Base-by-base conservation (phyloP, 2,888 invertebrate species). In the Galeruca laticollis region DNA sequence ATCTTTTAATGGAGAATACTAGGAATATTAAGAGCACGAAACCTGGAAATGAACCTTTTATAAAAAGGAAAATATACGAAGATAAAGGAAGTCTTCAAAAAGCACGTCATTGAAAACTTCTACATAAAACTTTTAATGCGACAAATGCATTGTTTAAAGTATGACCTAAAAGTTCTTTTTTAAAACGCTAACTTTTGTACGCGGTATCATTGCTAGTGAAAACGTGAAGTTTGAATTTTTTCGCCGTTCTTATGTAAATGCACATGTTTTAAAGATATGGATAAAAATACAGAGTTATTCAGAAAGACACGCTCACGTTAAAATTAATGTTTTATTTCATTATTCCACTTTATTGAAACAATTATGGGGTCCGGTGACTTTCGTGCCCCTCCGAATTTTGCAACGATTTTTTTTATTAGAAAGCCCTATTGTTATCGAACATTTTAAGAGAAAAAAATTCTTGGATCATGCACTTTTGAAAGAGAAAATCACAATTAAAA, bases 81-180 rank as follows among this genome's bases (percentile, higher is more conserved):
- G 40, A n/a, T 40, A n/a, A n/a, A 40, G 40, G 40, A 40, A 40
- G 40, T 6, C 40, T 40, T 40, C 40, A 40, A 40, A 40, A 40
- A 40, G 40, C 13, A n/a, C 40, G 40, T 40, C n/a, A 40, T n/a
- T 40, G 40, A n/a, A 4, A 40, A 5, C 40, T 40, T n/a, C n/a
- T 40, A n/a, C 5, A 6, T 40, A 40, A 40, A 40, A 40, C n/a
- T 40, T 26, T 40, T 40, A 40, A 40, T 40, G n/a, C 40, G 40
- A 40, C 40, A 40, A 40, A 40, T 40, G 40, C 40, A 40, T 40
- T 40, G 40, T 40, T 40, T 6, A n/a, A 40, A 40, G 40, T 40
- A 40, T 40, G 40, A 40, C 40, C n/a, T n/a, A 4, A 13, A 40
- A 40, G 40, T 40, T 40, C 5, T 10, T n/a, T 40, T 40, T n/a